Evolutionary conservation across 2,113 vertebrate species (phyloP).

Genomic region (Syngnathus typhle): DNA sequence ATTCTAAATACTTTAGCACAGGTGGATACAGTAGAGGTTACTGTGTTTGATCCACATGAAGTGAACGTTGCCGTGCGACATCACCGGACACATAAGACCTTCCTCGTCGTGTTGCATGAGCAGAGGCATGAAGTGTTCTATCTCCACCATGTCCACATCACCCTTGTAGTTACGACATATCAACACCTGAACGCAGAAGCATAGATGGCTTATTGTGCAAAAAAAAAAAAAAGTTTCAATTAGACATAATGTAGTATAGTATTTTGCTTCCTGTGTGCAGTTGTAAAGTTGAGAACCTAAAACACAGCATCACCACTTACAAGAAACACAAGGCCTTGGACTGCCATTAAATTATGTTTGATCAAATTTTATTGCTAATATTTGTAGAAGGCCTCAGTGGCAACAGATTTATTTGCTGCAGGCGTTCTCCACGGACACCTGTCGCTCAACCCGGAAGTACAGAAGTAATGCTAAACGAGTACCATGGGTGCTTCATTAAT

Average conservation of each 20-base stretch:
- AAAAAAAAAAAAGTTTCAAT: not conserved
- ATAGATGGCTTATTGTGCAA: not conserved
- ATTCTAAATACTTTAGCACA: no score
- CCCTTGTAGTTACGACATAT: conserved; percentile 94
- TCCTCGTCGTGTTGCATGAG: conserved; percentile 87
- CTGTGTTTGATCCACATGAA: conserved; percentile 94
- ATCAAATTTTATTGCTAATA: not conserved
- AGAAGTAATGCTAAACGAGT: conserved; percentile 11
- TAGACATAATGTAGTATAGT: not conserved
- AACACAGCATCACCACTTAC: not conserved
- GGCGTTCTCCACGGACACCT: not conserved
- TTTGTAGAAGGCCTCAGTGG: not conserved
- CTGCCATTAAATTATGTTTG: not conserved
- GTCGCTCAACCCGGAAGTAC: conserved; percentile 45
- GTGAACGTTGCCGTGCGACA: conserved; percentile 77
- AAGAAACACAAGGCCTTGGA: no score
- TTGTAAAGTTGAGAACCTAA: not conserved
- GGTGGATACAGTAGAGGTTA: conserved; percentile 90
- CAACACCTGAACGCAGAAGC: conserved; percentile 70
- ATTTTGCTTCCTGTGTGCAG: not conserved
- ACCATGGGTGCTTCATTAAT: conserved; percentile 29
- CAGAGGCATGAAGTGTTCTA: conserved; percentile 85
- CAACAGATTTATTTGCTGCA: not conserved
- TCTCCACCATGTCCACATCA: conserved; percentile 82
- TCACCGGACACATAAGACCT: conserved; percentile 74